Percentiles rank a stretch among this genome's conserved stretches.
Conservation (phyloP, 2,888 invertebrate genomes). For the Lysandra bellargus region DNA sequence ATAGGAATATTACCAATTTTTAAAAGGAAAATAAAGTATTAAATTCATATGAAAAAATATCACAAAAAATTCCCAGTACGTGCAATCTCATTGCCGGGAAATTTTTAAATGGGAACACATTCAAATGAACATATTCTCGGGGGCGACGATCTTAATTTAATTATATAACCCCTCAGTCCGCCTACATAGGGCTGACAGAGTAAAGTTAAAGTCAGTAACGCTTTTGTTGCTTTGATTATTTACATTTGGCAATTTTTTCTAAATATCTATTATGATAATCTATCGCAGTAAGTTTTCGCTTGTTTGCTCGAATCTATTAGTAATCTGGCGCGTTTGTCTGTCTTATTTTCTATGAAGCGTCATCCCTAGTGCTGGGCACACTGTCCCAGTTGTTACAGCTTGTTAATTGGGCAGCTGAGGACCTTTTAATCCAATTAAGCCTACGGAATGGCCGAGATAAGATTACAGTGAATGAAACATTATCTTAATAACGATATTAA, state of each 20-base stretch:
- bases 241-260: background rate
- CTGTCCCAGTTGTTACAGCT: background rate
- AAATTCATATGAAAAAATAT: background rate
- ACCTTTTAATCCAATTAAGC: background rate
- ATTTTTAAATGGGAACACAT: conserved; percentile 12
- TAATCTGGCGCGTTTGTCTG: background rate
- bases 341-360: background rate
- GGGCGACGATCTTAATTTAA: conserved; percentile 2
- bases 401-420: conserved; percentile 17
- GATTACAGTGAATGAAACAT: background rate
- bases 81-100: background rate
- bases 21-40: background rate
- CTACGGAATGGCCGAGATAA: conserved; percentile 2
- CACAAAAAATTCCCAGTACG: background rate
- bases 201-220: background rate
- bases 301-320: background rate
- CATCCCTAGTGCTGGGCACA: background rate
- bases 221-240: background rate
- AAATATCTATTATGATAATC: background rate
- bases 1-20: background rate
- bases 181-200: background rate
- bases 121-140: conserved; percentile 1
- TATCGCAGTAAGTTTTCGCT: background rate
- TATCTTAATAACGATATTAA: background rate
- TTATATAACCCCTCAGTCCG: background rate